phyloP scores from a whole-genome alignment of 2,888 invertebrate genomes.

The Noctua janthe region DNA sequence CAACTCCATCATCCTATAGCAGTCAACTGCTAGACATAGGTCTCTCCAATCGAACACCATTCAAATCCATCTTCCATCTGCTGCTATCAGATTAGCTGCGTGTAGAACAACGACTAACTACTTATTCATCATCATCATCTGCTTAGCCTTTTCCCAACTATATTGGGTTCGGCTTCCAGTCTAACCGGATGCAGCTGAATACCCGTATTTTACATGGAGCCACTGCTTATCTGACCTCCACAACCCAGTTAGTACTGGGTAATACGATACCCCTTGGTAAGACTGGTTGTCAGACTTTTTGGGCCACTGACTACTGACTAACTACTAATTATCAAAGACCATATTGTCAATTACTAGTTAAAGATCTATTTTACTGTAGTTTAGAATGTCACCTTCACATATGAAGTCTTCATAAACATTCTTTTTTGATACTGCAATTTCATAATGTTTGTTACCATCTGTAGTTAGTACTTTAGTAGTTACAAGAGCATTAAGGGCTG shows the following conservation, averaged over 20 bases:
- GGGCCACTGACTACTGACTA: background rate
- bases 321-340: background rate
- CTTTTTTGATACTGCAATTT: background rate
- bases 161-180: too few species aligned
- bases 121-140: too few species aligned
- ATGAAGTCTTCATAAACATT: background rate
- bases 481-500: slow-evolving; percentile 29
- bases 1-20: background rate
- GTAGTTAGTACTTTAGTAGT: background rate
- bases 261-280: too few species aligned
- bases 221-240: too few species aligned
- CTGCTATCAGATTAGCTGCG: background rate
- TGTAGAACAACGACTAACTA: background rate
- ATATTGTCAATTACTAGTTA: background rate
- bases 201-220: too few species aligned
- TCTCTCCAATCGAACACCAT: too few species aligned
- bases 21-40: background rate
- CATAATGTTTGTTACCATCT: slow-evolving; percentile 18
- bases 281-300: too few species aligned
- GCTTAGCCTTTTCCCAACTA: too few species aligned
- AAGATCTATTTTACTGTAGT: background rate
- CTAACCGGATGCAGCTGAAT: too few species aligned
- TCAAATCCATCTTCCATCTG: background rate
- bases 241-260: too few species aligned
- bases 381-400: background rate